Base-by-base conservation (phyloP, 2,797 vertebrate species). In the Fistularia tabacaria region DNA sequence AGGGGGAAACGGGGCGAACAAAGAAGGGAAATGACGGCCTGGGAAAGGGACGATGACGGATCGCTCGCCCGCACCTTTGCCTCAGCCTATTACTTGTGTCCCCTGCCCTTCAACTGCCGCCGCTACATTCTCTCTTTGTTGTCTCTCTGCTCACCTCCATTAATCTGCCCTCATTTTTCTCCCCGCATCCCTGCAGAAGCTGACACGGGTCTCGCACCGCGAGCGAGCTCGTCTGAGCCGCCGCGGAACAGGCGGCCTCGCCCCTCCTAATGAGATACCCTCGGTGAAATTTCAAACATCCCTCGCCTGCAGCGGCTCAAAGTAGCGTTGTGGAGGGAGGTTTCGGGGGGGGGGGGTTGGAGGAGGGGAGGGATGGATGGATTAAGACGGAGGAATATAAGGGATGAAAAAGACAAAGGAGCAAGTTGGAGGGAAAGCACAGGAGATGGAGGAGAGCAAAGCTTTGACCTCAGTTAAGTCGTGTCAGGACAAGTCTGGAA, bases 191-290 rank as follows among this genome's bases (percentile, higher is more conserved):
- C 57, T 0, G 46, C 54, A 55, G 57, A 73, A 14, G 58, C 13
- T 10, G 37, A 61, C 47, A 51, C 11, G 36, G 63, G 62, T 42
- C 14, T 0, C 8, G 8, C 57, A 59, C 38, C 9, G 67, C 66
- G 54, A 13, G 55, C 54, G 45, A 73, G 62, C 54, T 50, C 1
- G 12, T 54, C 49, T 15, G 12, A 50, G 49, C 59, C 57, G 51
- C 7, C 7, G 40, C 9, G 46, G 25, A 25, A 25, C 57, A 71
- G 51, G 59, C 73, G 38, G 48, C 49, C 59, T 52, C 1, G 61
- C 72, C 67, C 66, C 55, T 79, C 79, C 66, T 80, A 81, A 84
- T 59, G 60, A 82, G 68, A 70, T 39, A 46, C 62, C 59, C 53
- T 58, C 11, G 12, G 54, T 53, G 58, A 65, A 54, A 56, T 46